A percentile compares a stretch with the other conserved stretches of the same genome.
Conservation (phyloP, 2,797 vertebrate species). For the Sebastolobus alascanus region DNA sequence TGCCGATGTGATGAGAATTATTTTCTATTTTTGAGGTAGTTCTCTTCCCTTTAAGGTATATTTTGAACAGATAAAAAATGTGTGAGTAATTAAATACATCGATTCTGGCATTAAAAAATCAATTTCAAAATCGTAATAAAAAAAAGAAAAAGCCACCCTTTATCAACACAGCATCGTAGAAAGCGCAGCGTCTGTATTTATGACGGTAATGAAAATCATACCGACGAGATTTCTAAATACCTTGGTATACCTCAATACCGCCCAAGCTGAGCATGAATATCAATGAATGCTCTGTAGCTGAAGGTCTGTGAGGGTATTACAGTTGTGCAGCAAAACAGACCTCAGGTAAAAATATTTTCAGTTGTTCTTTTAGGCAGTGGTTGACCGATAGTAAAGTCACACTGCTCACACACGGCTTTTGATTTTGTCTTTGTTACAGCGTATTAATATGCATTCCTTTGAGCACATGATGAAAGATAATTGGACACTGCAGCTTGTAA, state of each 20-base stretch:
- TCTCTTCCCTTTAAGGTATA: not conserved
- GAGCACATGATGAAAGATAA: slow-evolving; percentile 53
- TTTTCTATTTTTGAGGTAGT: not conserved
- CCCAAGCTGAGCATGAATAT: not conserved
- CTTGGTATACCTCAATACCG: no score
- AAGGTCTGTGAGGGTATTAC: not conserved
- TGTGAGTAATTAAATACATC: no score
- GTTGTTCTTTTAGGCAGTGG: not conserved
- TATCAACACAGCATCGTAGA: no score
- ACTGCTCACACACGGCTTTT: slow-evolving; percentile 10
- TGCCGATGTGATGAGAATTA: not conserved
- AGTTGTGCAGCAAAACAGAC: not conserved
- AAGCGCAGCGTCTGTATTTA: no score
- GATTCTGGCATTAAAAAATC: no score
- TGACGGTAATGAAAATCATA: no score
- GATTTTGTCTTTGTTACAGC: slow-evolving; percentile 28
- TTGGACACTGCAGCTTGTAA: slow-evolving; percentile 53
- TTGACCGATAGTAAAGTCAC: not conserved
- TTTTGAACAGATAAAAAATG: no score
- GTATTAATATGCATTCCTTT: slow-evolving; percentile 33
- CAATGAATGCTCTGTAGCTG: not conserved
- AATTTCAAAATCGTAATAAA: no score
- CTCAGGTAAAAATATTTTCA: not conserved
- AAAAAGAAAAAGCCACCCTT: no score
- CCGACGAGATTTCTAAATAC: no score